Evolutionary conservation across 2,888 invertebrate genomes (phyloP), one percentile per base, ranked within the genome.

Genomic region (Bhutanitis thaidina): DNA sequence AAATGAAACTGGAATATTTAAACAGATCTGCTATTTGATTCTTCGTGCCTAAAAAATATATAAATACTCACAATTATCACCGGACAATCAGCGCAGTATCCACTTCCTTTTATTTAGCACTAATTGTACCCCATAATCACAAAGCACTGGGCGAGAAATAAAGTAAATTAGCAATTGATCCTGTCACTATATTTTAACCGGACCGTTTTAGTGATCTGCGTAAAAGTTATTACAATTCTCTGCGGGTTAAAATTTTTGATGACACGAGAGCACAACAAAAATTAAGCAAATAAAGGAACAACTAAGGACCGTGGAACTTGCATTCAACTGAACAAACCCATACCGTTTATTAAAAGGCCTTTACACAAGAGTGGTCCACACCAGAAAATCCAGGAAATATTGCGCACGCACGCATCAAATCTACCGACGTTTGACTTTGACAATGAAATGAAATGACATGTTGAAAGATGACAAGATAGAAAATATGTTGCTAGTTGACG

Each of bases 331-430:
- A 65, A 66, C 52, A 59, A 58, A 55, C 54, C 39, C 49, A 58
- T 54, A 35, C 52, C 57, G 49, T 54, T 61, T 55, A n/a, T n/a
- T n/a, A n/a, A 20, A 20, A 20, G 20, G 63, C 64, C n/a, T n/a
- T n/a, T n/a, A n/a, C n/a, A 64, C 59, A 54, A 60, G 58, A 64
- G 62, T 61, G 52, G 43, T 56, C 60, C 56, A 60, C 62, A 65
- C 66, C 65, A 65, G 64, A 62, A 61, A 61, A 56, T 53, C 54
- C 53, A 56, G 55, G 45, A 55, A 64, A 57, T 65, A 67, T 65
- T 69, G 71, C 72, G 71, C 73, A 73, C 70, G 71, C 73, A 73
- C 71, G 73, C 73, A 73, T 69, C 63, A 53, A 12, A 39, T 34
- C 20, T n/a, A 12, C 12, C 29, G 35, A 27, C 47, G 40, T 20